Base-by-base conservation (phyloP, 1,140 invertebrate genomes). In the Drosophila ohnishii region DNA sequence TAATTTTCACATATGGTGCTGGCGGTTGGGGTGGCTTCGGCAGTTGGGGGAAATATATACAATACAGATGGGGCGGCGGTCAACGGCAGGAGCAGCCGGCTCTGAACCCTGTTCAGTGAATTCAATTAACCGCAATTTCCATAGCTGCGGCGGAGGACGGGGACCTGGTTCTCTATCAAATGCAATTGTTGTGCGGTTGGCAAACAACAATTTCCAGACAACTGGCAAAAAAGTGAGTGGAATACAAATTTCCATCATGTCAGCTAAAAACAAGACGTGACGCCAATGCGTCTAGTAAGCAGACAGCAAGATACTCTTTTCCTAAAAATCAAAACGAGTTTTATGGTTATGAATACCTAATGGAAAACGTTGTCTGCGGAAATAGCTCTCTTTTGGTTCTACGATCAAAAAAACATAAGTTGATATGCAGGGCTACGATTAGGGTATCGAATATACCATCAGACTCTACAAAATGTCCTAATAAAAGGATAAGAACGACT, bases 91-190 rank as follows among this genome's bases (percentile, higher is more conserved):
- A 64, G 62, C 64, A 71, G 63, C 61, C 73, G 48, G 28, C 66
- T 37, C 42, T 67, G 78, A 80, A 85, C 75, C 64, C 51, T 79
- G 83, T 70, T 88, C 83, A 86, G 51, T 86, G 83, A 79, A 83
- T 86, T 86, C 84, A 86, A 86, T 86, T 86, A 86, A 88, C 83
- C 84, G 67, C 83, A 87, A 83, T 83, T 83, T 86, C 73, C 83
- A 86, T 82, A 67, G 75, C 66, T 53, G 47, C 47, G 45, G 28
- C 42, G 14, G 47, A 28, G 53, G 8, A 8, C 14, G 47, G 60
- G 55, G 8, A 8, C 40, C 75, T 28, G 25, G 51, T 55, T 55
- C 79, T 70, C 64, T 51, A 87, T 76, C 83, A 87, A 86, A 79
- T 76, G 79, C 71, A 86, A 79, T 86, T 82, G 77, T 79, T 83